phyloP scores from a whole-genome alignment of 2,888 invertebrate genomes.

The Marasmarcha lunaedactyla region DNA sequence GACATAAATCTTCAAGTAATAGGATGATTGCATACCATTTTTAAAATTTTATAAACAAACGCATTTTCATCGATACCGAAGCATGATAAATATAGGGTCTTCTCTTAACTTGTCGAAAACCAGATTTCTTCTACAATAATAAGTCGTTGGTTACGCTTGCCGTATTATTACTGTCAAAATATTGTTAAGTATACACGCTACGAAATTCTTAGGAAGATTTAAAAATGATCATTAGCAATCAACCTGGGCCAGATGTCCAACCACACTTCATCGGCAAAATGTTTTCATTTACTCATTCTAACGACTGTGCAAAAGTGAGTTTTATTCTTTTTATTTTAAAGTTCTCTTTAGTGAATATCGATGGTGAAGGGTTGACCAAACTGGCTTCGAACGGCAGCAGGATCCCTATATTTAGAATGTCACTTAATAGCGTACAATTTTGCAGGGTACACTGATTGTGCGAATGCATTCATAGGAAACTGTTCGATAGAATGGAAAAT shows the following conservation, averaged over 20 bases:
- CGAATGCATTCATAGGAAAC: conserved; percentile 63
- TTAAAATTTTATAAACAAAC: conserved; percentile 23
- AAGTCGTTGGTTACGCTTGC: conserved; percentile 36
- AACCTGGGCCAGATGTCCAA: conserved; percentile 54
- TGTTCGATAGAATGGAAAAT: conserved; percentile 64
- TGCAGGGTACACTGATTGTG: conserved; percentile 61
- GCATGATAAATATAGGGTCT: conserved; percentile 18
- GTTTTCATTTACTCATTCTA: conserved; percentile 1
- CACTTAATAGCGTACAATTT: conserved; percentile 65
- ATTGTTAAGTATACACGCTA: conserved; percentile 37
- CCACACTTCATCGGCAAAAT: conserved; percentile 41
- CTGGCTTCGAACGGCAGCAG: conserved; percentile 40
- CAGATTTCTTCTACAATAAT: conserved; percentile 43
- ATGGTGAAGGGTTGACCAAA: conserved; percentile 38
- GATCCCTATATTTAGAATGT: conserved; percentile 63
- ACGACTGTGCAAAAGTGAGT: background rate
- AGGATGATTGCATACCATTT: conserved; percentile 21
- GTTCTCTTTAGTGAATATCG: conserved; percentile 21
- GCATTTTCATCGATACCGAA: conserved; percentile 20
- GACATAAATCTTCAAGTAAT: conserved; percentile 11
- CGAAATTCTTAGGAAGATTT: conserved; percentile 29
- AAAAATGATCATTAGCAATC: conserved; percentile 39
- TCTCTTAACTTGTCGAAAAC: conserved; percentile 23
- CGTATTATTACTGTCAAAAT: conserved; percentile 49
- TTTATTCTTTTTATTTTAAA: conserved; percentile 15